These are phyloP conservation scores for Bombyx mandarina DNA, from an alignment of 1,140 invertebrate species.

Conservation along the genomic window DNA sequence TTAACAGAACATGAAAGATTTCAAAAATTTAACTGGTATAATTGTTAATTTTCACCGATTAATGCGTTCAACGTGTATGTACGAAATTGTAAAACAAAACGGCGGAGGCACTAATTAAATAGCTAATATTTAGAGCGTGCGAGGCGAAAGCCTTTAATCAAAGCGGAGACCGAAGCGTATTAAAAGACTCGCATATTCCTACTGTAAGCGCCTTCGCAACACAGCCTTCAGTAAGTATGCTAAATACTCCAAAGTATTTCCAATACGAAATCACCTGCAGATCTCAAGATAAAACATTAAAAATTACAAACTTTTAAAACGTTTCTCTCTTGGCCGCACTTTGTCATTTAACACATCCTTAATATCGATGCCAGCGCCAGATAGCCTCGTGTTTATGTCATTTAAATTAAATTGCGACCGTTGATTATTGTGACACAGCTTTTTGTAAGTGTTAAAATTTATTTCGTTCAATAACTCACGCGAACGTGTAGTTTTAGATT, in stretches of 20 bases:
- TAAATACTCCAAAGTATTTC: slow-evolving; percentile 36
- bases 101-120: slow-evolving; percentile 21
- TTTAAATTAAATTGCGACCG: slow-evolving; percentile 63
- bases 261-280: slow-evolving; percentile 37
- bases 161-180: slow-evolving; percentile 19
- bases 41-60: too few relatives aligned
- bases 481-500: slow-evolving; percentile 8
- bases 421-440: slow-evolving; percentile 59
- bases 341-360: slow-evolving; percentile 65
- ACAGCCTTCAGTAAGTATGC: slow-evolving; percentile 17
- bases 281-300: slow-evolving; percentile 48
- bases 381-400: slow-evolving; percentile 60
- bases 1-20: too few relatives aligned
- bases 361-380: slow-evolving; percentile 58
- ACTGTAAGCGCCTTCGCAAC: slow-evolving; percentile 23
- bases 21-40: too few relatives aligned
- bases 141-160: slow-evolving; percentile 23
- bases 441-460: slow-evolving; percentile 47
- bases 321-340: slow-evolving; percentile 53
- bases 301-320: slow-evolving; percentile 58
- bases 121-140: slow-evolving; percentile 23
- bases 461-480: slow-evolving; percentile 27
- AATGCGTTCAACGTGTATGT: too few relatives aligned
- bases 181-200: slow-evolving; percentile 15
- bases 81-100: slow-evolving; percentile 19